Conservation (phyloP, 2,113 vertebrate genomes). For the Tauraco erythrolophus region DNA sequence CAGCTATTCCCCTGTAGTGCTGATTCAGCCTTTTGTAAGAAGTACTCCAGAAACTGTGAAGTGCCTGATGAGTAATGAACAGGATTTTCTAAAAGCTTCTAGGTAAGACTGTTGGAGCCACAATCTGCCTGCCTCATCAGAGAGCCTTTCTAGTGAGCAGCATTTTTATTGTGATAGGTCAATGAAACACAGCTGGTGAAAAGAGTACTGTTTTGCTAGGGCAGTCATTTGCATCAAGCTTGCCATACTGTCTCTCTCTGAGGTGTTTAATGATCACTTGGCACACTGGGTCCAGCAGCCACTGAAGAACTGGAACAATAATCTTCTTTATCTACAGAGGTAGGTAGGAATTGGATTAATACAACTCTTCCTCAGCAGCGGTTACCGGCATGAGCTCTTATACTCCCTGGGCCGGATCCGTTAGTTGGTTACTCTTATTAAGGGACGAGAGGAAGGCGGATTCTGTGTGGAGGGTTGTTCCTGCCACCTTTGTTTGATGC, state of each 20-base stretch:
- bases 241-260: not conserved
- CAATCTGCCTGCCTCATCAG: conserved; percentile 11
- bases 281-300: not conserved
- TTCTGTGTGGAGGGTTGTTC: not conserved
- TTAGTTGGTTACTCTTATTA: not conserved
- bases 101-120: not conserved
- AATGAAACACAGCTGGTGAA: not conserved
- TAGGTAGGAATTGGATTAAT: not conserved
- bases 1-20: not conserved
- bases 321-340: conserved; percentile 11
- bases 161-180: not conserved
- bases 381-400: not conserved
- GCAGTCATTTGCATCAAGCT: not conserved
- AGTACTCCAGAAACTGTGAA: not conserved
- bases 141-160: not conserved
- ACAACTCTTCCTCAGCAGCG: not conserved
- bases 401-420: not conserved
- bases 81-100: conserved; percentile 35
- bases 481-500: not conserved
- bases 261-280: not conserved
- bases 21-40: not conserved
- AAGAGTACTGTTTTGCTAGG: not conserved
- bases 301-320: not conserved
- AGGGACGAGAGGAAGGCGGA: not conserved
- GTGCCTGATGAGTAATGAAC: conserved; percentile 2